Evolutionary conservation across 2,888 invertebrate genomes (phyloP), one percentile per base, ranked within the genome.

Genomic region (Platynereis dumerilii): DNA sequence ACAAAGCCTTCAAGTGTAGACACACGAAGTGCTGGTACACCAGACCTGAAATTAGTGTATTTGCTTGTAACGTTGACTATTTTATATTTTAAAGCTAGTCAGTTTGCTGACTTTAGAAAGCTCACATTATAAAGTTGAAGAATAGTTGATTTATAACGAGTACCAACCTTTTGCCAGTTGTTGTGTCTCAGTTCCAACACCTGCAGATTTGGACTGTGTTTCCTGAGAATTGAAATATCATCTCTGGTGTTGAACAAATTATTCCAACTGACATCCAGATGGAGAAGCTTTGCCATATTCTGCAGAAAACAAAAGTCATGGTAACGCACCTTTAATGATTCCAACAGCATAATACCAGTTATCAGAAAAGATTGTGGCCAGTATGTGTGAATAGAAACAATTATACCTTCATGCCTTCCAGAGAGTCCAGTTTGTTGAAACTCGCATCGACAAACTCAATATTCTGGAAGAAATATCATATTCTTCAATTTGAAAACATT

Each of bases 361-460:
- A 34, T 34, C 34, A 34, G 24, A 52, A 52, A 22, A 15, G 42
- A 42, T 52, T 10, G 10, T 10, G 20, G 17, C 52, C 20, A 52
- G 17, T 52, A 22, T 7, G 5, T 10, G 52, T 22, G n/a, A 22
- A 22, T 3, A 52, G 10, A 22, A 7, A 52, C 12, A 34, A 34
- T 34, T 34, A 34, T 34, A 83, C 81, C 78, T 81, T 82, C 62
- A 83, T 69, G 54, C 82, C 82, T 58, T 83, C 81, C 34, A 83
- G 70, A n/a, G 81, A 76, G n/a, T 68, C 56, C 27, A 84, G 76
- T 63, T 80, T 79, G 73, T 84, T 84, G 69, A 80, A 84, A 69
- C 82, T 82, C 42, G 79, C 80, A 79, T 84, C 83, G 26, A 84
- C 64, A 60, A 78, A 77, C 67, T 82, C 81, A 28, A 83, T 58